Conservation (phyloP, 2,797 vertebrate genomes). For the Podarcis siculus region DNA sequence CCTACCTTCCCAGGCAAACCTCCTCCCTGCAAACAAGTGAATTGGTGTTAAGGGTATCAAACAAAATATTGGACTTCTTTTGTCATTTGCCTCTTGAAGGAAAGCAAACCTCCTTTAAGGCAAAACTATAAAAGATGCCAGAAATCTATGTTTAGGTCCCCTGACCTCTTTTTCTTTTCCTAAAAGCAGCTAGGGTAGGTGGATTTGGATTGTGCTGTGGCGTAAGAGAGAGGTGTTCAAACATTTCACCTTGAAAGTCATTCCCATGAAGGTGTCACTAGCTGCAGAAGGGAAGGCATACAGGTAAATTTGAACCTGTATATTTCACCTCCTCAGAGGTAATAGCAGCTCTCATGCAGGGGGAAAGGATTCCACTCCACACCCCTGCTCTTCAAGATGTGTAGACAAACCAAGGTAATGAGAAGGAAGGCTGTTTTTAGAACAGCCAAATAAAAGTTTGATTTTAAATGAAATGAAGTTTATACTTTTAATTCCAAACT, state of each 20-base stretch:
- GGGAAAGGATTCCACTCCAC: too few species aligned
- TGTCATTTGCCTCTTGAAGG: neutral
- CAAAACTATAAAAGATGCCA: neutral
- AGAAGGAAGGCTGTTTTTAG: too few species aligned
- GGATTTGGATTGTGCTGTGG: neutral
- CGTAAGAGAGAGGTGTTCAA: neutral
- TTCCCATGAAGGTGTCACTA: neutral
- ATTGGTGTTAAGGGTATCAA: neutral
- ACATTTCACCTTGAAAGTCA: neutral
- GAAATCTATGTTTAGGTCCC: neutral
- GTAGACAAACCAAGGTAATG: too few species aligned
- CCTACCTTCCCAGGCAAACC: conserved; percentile 4
- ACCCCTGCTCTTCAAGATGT: too few species aligned
- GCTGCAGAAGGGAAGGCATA: too few species aligned
- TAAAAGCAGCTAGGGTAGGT: neutral
- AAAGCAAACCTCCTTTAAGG: neutral
- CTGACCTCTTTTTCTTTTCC: neutral
- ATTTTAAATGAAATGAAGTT: too few species aligned
- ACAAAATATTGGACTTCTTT: neutral
- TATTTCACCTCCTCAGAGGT: too few species aligned
- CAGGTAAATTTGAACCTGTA: too few species aligned
- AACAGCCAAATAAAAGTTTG: too few species aligned
- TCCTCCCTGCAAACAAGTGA: neutral
- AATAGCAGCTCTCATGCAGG: too few species aligned
- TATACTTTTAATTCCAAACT: too few species aligned